Conservation (phyloP, 2,888 invertebrate genomes). For the Andrena fulva region DNA sequence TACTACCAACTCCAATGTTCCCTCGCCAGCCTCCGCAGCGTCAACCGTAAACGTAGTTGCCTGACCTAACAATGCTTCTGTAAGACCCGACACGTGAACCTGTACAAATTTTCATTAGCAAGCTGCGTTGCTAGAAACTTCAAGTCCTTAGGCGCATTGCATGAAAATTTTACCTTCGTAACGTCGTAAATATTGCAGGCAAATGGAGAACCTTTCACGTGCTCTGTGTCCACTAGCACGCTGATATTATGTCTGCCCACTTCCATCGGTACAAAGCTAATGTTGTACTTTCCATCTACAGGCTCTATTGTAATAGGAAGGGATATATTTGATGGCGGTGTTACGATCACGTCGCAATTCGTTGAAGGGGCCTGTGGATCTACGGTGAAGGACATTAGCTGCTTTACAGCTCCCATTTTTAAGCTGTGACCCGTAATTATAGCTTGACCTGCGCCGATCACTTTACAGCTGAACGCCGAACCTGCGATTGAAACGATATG, state of each 20-base stretch:
- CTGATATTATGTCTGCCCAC: conserved; percentile 95
- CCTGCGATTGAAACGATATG: conserved; percentile 84
- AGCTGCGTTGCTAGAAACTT: not conserved
- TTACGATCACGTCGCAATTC: conserved; percentile 87
- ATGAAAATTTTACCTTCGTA: conserved; percentile 87
- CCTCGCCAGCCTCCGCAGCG: conserved; percentile 97
- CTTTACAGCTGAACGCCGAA: conserved; percentile 97
- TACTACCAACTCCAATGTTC: conserved; percentile 95
- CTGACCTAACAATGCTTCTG: conserved; percentile 88
- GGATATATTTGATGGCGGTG: conserved; percentile 93
- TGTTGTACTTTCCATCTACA: conserved; percentile 89
- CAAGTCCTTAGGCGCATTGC: not conserved
- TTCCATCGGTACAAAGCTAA: conserved; percentile 93
- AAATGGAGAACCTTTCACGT: conserved; percentile 96
- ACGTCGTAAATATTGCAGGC: conserved; percentile 98
- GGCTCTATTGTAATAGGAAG: conserved; percentile 90
- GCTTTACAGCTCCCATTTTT: conserved; percentile 89
- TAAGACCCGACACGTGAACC: conserved; percentile 83
- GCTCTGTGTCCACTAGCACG: conserved; percentile 92
- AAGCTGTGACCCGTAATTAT: conserved; percentile 89
- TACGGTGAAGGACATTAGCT: conserved; percentile 87
- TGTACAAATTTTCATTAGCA: conserved; percentile 31
- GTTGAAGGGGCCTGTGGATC: conserved; percentile 85
- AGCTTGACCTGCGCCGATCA: conserved; percentile 89
- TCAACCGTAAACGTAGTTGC: conserved; percentile 97